Evolutionary conservation across 2,888 invertebrate genomes (phyloP), one percentile per base, ranked within the genome.

Genomic region (Heteromyza rotundicornis): DNA sequence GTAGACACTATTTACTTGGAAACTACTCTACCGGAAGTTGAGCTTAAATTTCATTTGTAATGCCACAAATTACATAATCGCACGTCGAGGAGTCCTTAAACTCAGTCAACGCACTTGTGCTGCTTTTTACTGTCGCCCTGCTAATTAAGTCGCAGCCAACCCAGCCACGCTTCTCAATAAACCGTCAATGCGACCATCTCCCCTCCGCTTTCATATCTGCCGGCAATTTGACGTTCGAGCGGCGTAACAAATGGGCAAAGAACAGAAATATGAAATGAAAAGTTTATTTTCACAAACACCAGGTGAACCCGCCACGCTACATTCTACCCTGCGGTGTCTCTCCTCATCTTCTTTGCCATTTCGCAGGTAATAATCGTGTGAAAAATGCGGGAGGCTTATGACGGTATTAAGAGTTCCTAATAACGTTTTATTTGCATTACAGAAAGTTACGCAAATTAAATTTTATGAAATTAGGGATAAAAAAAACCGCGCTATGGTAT

Each of bases 371-470:
- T 58, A 52, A 40, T 50, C 36, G 24, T 20, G 22, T 12, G 23
- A n/a, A 20, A n/a, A 35, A 1, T 35, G 19, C 23, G 14, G 14
- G 16, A 10, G 27, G 36, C 52, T 52, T 58, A 52, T 24, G 51
- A 52, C n/a, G 22, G 40, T 19, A 58, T 58, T 58, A 58, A 58
- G 12, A n/a, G n/a, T n/a, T 58, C 51, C 17, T 58, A 58, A 17
- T 12, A 36, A 36, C 35, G 2, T 24, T 59, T 56, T 36, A 32
- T 32, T 32, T 32, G 32, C 32, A 5, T 8, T 32, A 12, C n/a
- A 32, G 12, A 32, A 12, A 5, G 32, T 12, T 32, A 12, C 32
- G 32, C 32, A 32, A 32, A 32, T 32, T 32, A 32, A 32, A 12
- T 32, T 32, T 32, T 32, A 32, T 12, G 12, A 32, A 32, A n/a